phyloP scores from a whole-genome alignment of 2,113 vertebrate genomes.

The Tragelaphus buxtoni region DNA sequence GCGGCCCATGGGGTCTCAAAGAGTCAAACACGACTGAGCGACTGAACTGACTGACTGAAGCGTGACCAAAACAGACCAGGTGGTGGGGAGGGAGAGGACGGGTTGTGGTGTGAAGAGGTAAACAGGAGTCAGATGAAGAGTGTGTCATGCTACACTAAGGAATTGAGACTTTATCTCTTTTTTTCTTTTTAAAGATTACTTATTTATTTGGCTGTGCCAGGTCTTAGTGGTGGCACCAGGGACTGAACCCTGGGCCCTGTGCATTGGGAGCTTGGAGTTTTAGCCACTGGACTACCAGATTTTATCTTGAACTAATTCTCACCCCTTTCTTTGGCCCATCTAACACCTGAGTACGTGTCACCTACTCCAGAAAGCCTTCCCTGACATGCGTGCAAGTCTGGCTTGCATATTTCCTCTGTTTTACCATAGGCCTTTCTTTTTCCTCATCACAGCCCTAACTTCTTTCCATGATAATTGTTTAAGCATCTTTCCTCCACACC shows the following conservation, averaged over 20 bases:
- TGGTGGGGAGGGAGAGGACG: background rate
- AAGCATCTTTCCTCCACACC: background rate
- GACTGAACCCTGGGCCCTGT: background rate
- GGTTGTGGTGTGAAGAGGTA: background rate
- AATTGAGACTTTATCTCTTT: background rate
- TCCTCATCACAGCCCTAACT: background rate
- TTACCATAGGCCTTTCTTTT: background rate
- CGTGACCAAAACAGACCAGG: background rate
- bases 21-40: rapidly evolving
- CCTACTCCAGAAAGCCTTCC: background rate
- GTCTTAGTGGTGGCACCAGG: background rate
- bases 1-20: rapidly evolving
- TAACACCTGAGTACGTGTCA: background rate
- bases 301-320: background rate
- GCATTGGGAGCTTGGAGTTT: background rate
- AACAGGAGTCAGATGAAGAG: background rate
- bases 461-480: background rate
- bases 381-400: background rate
- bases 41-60: background rate
- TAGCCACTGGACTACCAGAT: background rate
- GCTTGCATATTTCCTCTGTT: background rate
- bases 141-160: background rate
- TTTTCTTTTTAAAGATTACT: background rate
- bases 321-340: background rate
- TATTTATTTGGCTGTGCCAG: background rate